Percentiles rank a stretch among this genome's conserved stretches.
Evolutionary conservation across 2,888 invertebrate genomes (phyloP).

Genomic region (Charanyca ferruginea): DNA sequence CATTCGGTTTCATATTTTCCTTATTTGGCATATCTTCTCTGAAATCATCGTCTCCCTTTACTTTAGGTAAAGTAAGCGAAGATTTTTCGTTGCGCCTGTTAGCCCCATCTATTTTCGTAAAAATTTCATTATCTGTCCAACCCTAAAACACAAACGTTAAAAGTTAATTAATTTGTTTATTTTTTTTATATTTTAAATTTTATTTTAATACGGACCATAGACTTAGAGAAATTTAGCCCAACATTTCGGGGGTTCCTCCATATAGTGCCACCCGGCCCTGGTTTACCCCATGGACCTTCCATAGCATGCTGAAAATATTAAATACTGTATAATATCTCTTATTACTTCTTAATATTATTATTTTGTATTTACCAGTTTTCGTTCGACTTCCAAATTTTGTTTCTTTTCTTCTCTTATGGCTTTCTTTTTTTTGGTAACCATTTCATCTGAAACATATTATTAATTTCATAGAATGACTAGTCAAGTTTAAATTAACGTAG

Average conservation of each 20-base stretch:
- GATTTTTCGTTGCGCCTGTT: slow-evolving; percentile 77
- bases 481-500: background rate
- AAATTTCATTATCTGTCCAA: slow-evolving; percentile 87
- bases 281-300: slow-evolving; percentile 92
- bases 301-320: slow-evolving; percentile 80
- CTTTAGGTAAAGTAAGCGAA: slow-evolving; percentile 88
- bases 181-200: slow-evolving; percentile 11
- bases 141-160: slow-evolving; percentile 73
- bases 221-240: slow-evolving; percentile 94
- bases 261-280: slow-evolving; percentile 93
- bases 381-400: slow-evolving; percentile 86
- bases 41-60: slow-evolving; percentile 87
- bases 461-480: background rate
- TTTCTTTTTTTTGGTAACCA: slow-evolving; percentile 90
- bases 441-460: slow-evolving; percentile 85
- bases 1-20: slow-evolving; percentile 74
- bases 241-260: slow-evolving; percentile 94
- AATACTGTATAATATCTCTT: slow-evolving; percentile 24
- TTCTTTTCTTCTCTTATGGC: slow-evolving; percentile 86
- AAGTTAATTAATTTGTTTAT: background rate
- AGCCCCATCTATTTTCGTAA: slow-evolving; percentile 80
- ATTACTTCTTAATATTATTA: background rate
- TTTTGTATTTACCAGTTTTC: slow-evolving; percentile 88
- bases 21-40: slow-evolving; percentile 70
- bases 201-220: slow-evolving; percentile 91